phyloP scores from a whole-genome alignment of 2,797 vertebrate genomes.

The Sebastes taczanowskii region DNA sequence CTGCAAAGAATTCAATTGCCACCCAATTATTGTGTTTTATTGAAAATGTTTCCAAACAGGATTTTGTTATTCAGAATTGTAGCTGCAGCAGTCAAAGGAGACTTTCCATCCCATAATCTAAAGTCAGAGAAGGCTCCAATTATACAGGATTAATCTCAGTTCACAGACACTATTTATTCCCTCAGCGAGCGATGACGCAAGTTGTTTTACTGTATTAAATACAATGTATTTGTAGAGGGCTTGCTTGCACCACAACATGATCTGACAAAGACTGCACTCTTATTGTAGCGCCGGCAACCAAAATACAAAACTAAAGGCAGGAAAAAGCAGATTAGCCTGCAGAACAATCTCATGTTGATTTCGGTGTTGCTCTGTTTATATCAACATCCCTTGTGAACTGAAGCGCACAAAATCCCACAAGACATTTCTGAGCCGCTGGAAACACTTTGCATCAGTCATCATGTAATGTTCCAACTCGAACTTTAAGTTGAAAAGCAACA shows the following conservation, averaged over 20 bases:
- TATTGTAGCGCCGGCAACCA: not conserved
- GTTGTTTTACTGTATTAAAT: not conserved
- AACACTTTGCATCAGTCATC: not conserved
- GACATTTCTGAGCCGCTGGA: not conserved
- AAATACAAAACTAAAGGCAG: not conserved
- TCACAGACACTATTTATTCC: not conserved
- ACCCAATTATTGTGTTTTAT: not conserved
- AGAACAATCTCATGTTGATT: not conserved
- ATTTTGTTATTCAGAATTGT: not conserved
- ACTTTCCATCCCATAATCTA: not conserved
- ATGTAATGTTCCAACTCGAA: not conserved
- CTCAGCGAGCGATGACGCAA: not conserved
- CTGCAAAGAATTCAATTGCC: not conserved
- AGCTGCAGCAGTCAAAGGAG: not conserved
- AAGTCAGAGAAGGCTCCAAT: slow-evolving; percentile 4
- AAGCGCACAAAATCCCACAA: not conserved
- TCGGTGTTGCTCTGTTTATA: not conserved
- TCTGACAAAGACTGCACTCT: not conserved
- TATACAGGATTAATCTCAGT: not conserved
- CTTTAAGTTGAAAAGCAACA: not conserved
- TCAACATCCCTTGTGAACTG: not conserved
- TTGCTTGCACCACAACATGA: not conserved
- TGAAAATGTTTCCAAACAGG: not conserved
- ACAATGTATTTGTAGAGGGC: not conserved
- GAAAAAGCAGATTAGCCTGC: not conserved